A percentile compares a stretch with the other conserved stretches of the same genome.
Conservation (phyloP, 2,797 vertebrate species). For the Leptoclinus maculatus region DNA sequence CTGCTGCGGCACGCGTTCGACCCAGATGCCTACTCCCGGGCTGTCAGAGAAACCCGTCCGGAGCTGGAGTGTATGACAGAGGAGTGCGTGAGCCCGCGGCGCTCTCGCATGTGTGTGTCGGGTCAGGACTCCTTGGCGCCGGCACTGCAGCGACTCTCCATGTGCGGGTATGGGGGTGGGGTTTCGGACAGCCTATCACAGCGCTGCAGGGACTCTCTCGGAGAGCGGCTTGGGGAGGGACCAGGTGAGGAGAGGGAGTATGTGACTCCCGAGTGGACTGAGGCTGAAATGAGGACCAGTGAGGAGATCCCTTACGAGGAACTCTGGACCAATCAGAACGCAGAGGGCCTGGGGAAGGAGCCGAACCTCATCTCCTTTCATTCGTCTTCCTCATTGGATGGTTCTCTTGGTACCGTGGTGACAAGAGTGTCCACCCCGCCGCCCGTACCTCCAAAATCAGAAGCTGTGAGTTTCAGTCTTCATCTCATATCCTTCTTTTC, state of each 20-base stretch:
- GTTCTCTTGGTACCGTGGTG: constrained; percentile 80
- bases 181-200: constrained; percentile 71
- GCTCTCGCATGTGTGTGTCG: constrained; percentile 87
- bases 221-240: constrained; percentile 78
- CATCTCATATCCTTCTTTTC: constrained; percentile 7
- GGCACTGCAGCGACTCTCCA: constrained; percentile 87
- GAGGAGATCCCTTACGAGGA: constrained; percentile 98
- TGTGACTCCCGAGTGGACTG: constrained; percentile 92
- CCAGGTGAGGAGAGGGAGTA: constrained; percentile 90
- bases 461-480: constrained; percentile 90
- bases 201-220: constrained; percentile 83
- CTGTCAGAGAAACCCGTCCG: constrained; percentile 91
- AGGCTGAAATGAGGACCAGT: constrained; percentile 84
- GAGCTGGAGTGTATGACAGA: constrained; percentile 89
- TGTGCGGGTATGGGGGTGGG: constrained; percentile 84
- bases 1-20: constrained; percentile 90
- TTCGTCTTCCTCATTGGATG: constrained; percentile 82
- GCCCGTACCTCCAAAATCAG: constrained; percentile 96
- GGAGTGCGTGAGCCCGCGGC: constrained; percentile 91
- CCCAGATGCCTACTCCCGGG: constrained; percentile 94
- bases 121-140: constrained; percentile 83
- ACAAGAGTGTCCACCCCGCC: constrained; percentile 86
- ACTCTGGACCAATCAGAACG: constrained; percentile 91
- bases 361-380: constrained; percentile 90
- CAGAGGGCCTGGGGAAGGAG: constrained; percentile 83